Evolutionary conservation across 2,797 vertebrate genomes (phyloP), one percentile per base, ranked within the genome.

Genomic region (Diplodus puntazzo): DNA sequence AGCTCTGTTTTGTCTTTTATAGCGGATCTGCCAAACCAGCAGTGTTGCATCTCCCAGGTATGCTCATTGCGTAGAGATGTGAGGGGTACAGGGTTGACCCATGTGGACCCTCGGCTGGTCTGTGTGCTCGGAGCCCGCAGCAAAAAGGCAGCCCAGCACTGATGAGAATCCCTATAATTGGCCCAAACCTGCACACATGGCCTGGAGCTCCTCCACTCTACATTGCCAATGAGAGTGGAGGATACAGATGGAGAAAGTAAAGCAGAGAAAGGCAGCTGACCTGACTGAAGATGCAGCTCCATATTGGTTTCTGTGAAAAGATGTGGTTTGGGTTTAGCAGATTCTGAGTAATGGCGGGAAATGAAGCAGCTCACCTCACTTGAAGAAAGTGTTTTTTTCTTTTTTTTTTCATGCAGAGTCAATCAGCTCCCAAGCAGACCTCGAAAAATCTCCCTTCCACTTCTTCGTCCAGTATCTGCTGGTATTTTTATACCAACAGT

Each of bases 161-260:
- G 93, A 95, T 94, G 92, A 94, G 92, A 93, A 94, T 94, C 91
- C 93, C 84, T 92, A 88, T 95, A 95, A 95, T 95, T 94, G 94
- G 94, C 89, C 91, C 89, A 91, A 92, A 93, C 89, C 89, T 88
- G 87, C 89, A 88, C 89, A 91, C 86, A 91, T 91, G 89, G 93
- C 94, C 92, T 83, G 46, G 5, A 94, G 93, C 92, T 84, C 63
- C 88, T 87, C 73, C 86, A 86, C 85, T 92, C 89, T 90, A 89
- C 91, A 89, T 92, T 89, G 87, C 87, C 90, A 93, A 88, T 90
- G 92, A 94, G 81, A 88, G 85, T 86, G 88, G 80, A 89, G 86
- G 80, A 85, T 82, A 88, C 84, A 88, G 88, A 89, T 75, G 73
- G 87, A 88, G 76, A 88, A 79, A 86, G 77, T 80, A 64, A 83